Base-by-base conservation (phyloP, 92 coral and sea anemone species). In the Umimayanthus chanpuru region DNA sequence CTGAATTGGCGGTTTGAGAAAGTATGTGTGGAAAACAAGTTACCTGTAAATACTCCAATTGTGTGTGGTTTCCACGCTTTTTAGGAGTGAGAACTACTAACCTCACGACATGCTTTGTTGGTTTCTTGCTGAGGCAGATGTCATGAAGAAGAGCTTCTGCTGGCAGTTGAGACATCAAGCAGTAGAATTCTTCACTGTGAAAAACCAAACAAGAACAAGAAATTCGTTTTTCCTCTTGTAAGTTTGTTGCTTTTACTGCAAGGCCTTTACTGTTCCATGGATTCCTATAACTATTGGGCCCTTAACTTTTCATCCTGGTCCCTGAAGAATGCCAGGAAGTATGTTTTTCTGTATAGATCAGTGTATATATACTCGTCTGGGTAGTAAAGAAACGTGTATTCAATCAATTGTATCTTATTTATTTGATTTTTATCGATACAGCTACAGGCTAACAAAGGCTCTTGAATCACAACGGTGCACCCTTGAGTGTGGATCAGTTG, bases 121-220 rank as follows among this genome's bases (percentile, higher is more conserved):
- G 50, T 43, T 55, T 38, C 38, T 3, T 38, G 53, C 80, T 40
- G 4, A 25, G 20, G 11, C 83, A 97, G 99, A 77, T 97, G 97
- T 50, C 86, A 72, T 32, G 98, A 97, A 39, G 98, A 97, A 75
- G 98, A 97, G 43, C 86, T 96, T 23, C 91, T 97, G 12, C 94
- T 94, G 91, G 98, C 99, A 36, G 58, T 97, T 66, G 97, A 94
- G 43, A 81, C 99, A 39, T 83, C 93, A 38, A 92, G 95, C 43
- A 96, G 92, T 68, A 95, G 99, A 91, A 94, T 97, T 58, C 89
- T 95, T 32, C 97, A 94, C 82, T 94, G 96, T 93, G 99, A 97
- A 72, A 95, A 88, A 85, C 89, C 98, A 76, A 88, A 65, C 30
- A 91, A 86, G 72, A 95, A 87, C 77, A 97, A 90, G 53, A 91